Percentiles rank a stretch among this genome's conserved stretches.
These are phyloP conservation scores for Drosophila birchii DNA, from an alignment of 2,888 invertebrate species.

Conservation along the genomic window DNA sequence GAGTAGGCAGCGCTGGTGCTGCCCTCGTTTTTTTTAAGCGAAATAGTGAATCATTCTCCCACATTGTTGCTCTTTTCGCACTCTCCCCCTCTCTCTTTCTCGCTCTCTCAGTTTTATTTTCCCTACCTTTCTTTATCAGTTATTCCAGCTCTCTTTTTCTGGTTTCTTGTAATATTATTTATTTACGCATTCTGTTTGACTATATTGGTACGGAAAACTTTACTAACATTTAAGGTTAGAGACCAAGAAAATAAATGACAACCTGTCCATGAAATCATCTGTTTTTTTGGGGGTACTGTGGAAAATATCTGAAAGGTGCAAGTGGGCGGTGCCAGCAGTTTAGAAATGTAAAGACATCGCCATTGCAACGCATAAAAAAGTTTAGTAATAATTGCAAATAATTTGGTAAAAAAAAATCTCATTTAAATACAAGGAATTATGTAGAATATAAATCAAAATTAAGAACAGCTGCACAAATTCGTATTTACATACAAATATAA, in stretches of 20 bases:
- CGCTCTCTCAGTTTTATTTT: constrained; percentile 6
- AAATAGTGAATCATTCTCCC: constrained; percentile 31
- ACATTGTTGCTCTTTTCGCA: constrained; percentile 32
- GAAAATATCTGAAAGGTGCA: not conserved
- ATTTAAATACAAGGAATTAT: not conserved
- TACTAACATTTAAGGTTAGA: constrained; percentile 62
- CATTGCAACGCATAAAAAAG: not conserved
- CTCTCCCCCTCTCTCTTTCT: not conserved
- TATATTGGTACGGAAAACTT: constrained; percentile 33
- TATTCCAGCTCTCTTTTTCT: constrained; percentile 10
- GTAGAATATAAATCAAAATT: not conserved
- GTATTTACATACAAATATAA: not conserved
- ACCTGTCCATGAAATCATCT: constrained; percentile 59
- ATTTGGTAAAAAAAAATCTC: not conserved
- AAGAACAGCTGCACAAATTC: not conserved
- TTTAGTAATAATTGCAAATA: not conserved
- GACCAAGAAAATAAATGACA: constrained; percentile 45
- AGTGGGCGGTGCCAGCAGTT: constrained; percentile 27
- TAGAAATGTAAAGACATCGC: not conserved
- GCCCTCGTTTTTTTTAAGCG: constrained; percentile 19
- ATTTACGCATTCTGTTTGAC: constrained; percentile 45
- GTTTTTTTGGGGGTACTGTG: constrained; percentile 13
- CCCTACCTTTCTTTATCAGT: constrained; percentile 6
- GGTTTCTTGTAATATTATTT: constrained; percentile 28
- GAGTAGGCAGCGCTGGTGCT: constrained; percentile 6